Percentiles rank a stretch among this genome's conserved stretches.
Conservation (phyloP, 2,797 vertebrate species). For the Gorsachius magnificus region DNA sequence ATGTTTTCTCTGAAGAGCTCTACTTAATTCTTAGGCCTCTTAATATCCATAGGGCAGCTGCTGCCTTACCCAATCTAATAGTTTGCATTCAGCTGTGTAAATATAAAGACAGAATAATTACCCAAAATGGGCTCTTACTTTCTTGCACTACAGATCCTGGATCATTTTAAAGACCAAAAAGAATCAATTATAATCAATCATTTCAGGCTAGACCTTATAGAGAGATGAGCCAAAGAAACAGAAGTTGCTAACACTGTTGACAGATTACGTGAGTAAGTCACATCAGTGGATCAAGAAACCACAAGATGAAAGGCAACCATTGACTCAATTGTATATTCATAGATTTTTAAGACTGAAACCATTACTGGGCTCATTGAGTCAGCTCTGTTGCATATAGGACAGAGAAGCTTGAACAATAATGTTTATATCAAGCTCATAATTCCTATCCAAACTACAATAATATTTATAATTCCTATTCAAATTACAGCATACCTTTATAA, state of each 20-base stretch:
- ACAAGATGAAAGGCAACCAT: neutral
- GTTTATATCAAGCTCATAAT: neutral
- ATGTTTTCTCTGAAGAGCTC: neutral
- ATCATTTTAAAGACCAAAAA: conserved; percentile 8
- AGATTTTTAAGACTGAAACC: conserved; percentile 13
- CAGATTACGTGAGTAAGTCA: neutral
- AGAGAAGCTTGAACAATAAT: neutral
- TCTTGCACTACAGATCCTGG: neutral
- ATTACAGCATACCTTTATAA: neutral
- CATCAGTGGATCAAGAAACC: neutral
- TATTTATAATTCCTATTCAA: neutral
- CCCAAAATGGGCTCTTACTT: neutral
- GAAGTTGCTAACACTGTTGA: neutral
- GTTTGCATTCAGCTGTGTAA: conserved; percentile 25
- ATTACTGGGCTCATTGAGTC: neutral
- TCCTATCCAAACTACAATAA: neutral
- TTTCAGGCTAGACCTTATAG: neutral
- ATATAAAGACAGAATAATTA: conserved; percentile 22
- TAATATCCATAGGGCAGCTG: conserved; percentile 23
- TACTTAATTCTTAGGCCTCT: neutral
- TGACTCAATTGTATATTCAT: neutral
- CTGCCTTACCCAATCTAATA: neutral
- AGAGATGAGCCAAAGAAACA: neutral
- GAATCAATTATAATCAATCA: neutral
- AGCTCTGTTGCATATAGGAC: neutral